These are phyloP conservation scores for Sciurus vulgaris DNA, from an alignment of 2,797 vertebrate species.

Conservation along the genomic window DNA sequence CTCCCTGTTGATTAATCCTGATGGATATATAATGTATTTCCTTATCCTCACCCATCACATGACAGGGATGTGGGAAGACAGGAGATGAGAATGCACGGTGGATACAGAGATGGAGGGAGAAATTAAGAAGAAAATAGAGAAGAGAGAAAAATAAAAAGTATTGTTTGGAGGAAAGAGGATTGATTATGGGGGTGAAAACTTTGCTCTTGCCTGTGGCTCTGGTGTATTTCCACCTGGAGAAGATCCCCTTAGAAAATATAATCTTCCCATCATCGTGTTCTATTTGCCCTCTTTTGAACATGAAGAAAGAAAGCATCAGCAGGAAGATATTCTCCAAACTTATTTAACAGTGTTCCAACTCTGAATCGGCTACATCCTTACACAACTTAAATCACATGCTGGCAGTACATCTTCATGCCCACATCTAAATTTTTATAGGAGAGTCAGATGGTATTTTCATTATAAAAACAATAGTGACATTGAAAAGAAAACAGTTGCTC, in stretches of 20 bases:
- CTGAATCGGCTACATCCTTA: background rate
- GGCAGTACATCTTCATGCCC: background rate
- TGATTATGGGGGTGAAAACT: background rate
- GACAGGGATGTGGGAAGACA: background rate
- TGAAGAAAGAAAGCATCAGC: background rate
- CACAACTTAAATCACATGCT: background rate
- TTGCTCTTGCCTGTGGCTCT: background rate
- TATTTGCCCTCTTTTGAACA: background rate
- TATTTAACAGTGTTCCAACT: background rate
- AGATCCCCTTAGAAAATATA: background rate
- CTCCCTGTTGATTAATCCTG: conserved; percentile 5
- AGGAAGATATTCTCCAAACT: background rate
- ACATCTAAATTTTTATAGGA: background rate
- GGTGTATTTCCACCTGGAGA: background rate
- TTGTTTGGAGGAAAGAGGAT: background rate
- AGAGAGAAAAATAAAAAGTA: background rate
- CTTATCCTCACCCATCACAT: background rate
- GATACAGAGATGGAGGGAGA: background rate
- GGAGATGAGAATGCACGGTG: background rate
- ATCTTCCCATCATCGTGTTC: background rate
- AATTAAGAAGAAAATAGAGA: background rate
- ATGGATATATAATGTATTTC: background rate
- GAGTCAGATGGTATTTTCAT: conserved; percentile 13
- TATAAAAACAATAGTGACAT: conserved; percentile 23
- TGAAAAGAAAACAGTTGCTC: conserved; percentile 39